Conservation (phyloP, 2,888 invertebrate genomes). For the Boloria selene region DNA sequence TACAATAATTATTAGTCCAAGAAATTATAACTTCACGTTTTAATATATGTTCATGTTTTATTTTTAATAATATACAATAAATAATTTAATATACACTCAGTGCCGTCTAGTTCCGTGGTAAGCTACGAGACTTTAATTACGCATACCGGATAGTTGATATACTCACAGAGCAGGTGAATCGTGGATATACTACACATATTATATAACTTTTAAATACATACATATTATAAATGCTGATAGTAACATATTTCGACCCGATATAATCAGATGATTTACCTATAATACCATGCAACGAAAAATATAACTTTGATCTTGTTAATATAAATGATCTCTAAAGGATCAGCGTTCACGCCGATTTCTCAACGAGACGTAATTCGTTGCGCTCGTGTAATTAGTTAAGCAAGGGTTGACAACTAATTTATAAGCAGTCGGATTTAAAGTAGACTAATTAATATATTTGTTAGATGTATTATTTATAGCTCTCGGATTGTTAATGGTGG, state of each 20-base stretch:
- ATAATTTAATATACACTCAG: too few relatives aligned
- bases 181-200: too few relatives aligned
- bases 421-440: slow-evolving; percentile 16
- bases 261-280: neutral
- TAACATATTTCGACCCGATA: neutral
- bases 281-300: neutral
- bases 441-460: slow-evolving; percentile 3
- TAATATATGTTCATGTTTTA: neutral
- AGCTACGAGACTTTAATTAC: too few relatives aligned
- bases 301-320: slow-evolving; percentile 25
- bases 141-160: too few relatives aligned
- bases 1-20: too few relatives aligned
- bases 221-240: neutral
- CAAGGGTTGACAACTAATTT: slow-evolving; percentile 40
- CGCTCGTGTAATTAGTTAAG: slow-evolving; percentile 44
- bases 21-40: neutral
- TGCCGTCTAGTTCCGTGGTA: too few relatives aligned
- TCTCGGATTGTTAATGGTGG: neutral
- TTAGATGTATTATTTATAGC: slow-evolving; percentile 14
- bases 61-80: neutral
- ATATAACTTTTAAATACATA: too few relatives aligned
- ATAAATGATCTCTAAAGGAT: slow-evolving; percentile 21
- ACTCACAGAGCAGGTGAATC: too few relatives aligned
- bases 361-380: slow-evolving; percentile 51
- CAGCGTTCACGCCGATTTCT: slow-evolving; percentile 45